Conservation (phyloP, 2,797 vertebrate species). For the Bovichtus diacanthus region DNA sequence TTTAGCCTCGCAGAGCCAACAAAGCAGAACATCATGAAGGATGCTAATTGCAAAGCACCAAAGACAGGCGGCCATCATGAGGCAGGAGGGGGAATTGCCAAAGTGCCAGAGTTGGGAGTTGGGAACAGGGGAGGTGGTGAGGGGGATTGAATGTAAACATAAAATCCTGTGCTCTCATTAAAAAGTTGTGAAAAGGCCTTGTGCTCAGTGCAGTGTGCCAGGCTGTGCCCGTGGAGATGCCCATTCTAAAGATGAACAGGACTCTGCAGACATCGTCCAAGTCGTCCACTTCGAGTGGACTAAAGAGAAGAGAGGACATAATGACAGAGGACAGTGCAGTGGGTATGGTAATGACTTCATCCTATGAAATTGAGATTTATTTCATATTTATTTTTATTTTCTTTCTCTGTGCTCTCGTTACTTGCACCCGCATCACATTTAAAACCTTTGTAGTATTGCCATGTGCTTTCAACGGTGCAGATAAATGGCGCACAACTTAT, state of each 20-base stretch:
- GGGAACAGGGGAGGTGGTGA: slow-evolving; percentile 9
- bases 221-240: slow-evolving; percentile 68
- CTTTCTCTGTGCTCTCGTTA: background rate
- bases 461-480: slow-evolving; percentile 9
- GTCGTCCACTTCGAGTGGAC: slow-evolving; percentile 16
- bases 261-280: slow-evolving; percentile 30
- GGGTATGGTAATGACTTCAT: slow-evolving; percentile 27
- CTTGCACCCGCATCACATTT: background rate
- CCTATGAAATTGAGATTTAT: background rate
- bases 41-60: slow-evolving; percentile 70
- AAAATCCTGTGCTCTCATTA: slow-evolving; percentile 80
- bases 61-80: slow-evolving; percentile 50
- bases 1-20: slow-evolving; percentile 51
- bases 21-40: slow-evolving; percentile 64
- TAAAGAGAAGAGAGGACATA: slow-evolving; percentile 17
- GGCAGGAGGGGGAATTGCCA: slow-evolving; percentile 41
- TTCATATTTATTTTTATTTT: no score
- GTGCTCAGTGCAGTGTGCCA: slow-evolving; percentile 72
- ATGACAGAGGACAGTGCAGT: slow-evolving; percentile 5
- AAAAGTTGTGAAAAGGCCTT: slow-evolving; percentile 73
- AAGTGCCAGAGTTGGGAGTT: slow-evolving; percentile 38
- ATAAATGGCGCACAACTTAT: background rate
- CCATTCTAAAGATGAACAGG: slow-evolving; percentile 57
- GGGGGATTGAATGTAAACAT: slow-evolving; percentile 71
- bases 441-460: background rate